Evolutionary conservation across 2,797 vertebrate species (phyloP).

Genomic region (Gastrophryne carolinensis): DNA sequence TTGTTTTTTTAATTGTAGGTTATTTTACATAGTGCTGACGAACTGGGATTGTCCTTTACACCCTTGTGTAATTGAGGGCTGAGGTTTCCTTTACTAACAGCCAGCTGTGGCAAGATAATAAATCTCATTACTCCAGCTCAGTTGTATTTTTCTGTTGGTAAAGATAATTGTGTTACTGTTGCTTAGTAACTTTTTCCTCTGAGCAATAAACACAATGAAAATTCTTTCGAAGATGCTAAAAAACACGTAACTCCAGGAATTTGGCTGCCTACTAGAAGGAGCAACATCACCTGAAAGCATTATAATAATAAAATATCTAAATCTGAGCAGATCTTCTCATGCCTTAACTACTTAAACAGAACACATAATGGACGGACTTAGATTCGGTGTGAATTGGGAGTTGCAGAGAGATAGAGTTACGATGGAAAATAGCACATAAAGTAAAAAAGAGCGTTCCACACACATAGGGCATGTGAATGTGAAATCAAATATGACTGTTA

Average conservation of each 20-base stretch:
- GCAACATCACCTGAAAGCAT: not conserved
- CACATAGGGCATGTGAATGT: not conserved
- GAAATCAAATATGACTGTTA: not conserved
- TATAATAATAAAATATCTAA: slow-evolving; percentile 15
- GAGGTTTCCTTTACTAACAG: slow-evolving; percentile 23
- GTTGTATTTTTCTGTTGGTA: not conserved
- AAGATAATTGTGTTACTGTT: slow-evolving; percentile 30
- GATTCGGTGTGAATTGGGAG: not conserved
- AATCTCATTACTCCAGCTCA: not conserved
- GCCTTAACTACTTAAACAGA: slow-evolving; percentile 1
- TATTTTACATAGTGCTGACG: not conserved
- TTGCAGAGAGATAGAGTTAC: not conserved
- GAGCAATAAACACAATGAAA: slow-evolving; percentile 31
- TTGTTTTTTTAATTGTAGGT: not conserved
- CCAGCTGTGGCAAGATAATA: slow-evolving; percentile 21
- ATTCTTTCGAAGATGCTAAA: slow-evolving; percentile 23
- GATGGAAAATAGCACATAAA: not conserved
- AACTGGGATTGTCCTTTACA: not conserved
- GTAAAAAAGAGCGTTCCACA: not conserved
- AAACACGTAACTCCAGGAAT: slow-evolving; percentile 18
- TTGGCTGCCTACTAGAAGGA: not conserved
- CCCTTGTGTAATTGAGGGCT: slow-evolving; percentile 13
- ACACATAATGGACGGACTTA: not conserved
- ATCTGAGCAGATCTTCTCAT: slow-evolving; percentile 23
- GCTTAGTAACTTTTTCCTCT: slow-evolving; percentile 22